Percentiles rank a stretch among this genome's conserved stretches.
Evolutionary conservation across 2,797 vertebrate genomes (phyloP).

Genomic region (Lophotriccus pileatus): DNA sequence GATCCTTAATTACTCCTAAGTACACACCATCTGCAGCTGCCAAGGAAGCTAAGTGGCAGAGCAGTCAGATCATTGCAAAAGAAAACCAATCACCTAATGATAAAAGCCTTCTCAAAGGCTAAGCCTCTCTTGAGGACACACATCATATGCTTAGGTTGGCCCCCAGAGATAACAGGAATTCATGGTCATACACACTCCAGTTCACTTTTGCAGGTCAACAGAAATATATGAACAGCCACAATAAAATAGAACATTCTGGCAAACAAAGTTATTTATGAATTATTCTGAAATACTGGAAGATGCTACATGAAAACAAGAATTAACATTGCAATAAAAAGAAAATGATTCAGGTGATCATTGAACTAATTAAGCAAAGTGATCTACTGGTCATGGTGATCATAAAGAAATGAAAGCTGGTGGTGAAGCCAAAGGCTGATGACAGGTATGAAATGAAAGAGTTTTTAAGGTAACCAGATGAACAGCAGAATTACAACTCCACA

Average conservation of each 20-base stretch:
- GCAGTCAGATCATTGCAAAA: not conserved
- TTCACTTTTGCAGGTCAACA: not conserved
- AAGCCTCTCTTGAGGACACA: not conserved
- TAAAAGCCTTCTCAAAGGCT: not conserved
- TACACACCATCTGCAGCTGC: not conserved
- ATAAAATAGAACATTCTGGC: not conserved
- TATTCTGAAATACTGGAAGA: not conserved
- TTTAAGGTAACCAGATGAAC: not conserved
- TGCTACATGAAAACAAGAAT: not conserved
- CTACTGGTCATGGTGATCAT: not conserved
- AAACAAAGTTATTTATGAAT: not conserved
- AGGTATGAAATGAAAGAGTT: not conserved
- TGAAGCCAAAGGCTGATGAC: not conserved
- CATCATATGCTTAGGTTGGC: not conserved
- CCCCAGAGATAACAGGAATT: not conserved
- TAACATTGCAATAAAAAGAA: not conserved
- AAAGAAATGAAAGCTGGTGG: not conserved
- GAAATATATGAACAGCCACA: not conserved
- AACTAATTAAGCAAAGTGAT: not conserved
- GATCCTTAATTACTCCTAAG: constrained; percentile 8
- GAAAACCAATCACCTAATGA: not conserved
- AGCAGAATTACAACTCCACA: not conserved
- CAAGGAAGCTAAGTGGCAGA: constrained; percentile 11
- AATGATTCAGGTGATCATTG: not conserved
- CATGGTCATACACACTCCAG: not conserved